phyloP scores from a whole-genome alignment of 2,888 invertebrate genomes.

The Matsumyia berberina region DNA sequence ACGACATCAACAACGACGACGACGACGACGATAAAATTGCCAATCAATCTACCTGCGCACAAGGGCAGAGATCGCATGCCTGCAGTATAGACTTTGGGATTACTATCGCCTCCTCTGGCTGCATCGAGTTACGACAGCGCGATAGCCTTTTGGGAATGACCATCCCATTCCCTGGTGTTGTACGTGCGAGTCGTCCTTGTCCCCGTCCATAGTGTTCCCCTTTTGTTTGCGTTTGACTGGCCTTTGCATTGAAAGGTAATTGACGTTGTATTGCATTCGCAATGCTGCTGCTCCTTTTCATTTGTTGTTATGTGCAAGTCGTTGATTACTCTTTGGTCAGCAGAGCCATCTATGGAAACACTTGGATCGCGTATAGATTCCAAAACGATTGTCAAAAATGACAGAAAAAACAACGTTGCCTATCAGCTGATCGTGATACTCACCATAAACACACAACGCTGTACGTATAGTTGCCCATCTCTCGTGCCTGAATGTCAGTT shows the following conservation, averaged over 20 bases:
- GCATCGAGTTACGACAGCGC: slow-evolving; percentile 21
- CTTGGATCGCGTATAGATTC: too few relatives aligned
- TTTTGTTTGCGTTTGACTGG: slow-evolving; percentile 31
- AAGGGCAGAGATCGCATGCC: slow-evolving; percentile 28
- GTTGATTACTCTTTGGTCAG: too few relatives aligned
- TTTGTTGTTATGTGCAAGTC: neutral
- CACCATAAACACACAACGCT: too few relatives aligned
- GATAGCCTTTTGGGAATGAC: slow-evolving; percentile 44
- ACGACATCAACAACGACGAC: slow-evolving; percentile 22
- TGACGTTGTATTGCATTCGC: slow-evolving; percentile 55
- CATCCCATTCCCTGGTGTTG: neutral
- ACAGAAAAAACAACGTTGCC: too few relatives aligned
- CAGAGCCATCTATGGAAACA: too few relatives aligned
- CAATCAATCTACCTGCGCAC: slow-evolving; percentile 71
- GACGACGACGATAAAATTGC: slow-evolving; percentile 54
- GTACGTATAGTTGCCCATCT: too few relatives aligned
- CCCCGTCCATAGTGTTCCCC: too few relatives aligned
- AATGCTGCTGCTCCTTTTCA: slow-evolving; percentile 31
- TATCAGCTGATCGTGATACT: too few relatives aligned
- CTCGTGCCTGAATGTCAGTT: too few relatives aligned
- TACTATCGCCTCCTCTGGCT: neutral
- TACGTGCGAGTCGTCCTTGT: neutral
- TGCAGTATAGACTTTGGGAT: too few relatives aligned
- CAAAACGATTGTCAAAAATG: too few relatives aligned
- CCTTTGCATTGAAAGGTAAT: slow-evolving; percentile 63